A percentile compares a stretch with the other conserved stretches of the same genome.
phyloP scores from a whole-genome alignment of 2,888 invertebrate species.

The Nasonia oneida region DNA sequence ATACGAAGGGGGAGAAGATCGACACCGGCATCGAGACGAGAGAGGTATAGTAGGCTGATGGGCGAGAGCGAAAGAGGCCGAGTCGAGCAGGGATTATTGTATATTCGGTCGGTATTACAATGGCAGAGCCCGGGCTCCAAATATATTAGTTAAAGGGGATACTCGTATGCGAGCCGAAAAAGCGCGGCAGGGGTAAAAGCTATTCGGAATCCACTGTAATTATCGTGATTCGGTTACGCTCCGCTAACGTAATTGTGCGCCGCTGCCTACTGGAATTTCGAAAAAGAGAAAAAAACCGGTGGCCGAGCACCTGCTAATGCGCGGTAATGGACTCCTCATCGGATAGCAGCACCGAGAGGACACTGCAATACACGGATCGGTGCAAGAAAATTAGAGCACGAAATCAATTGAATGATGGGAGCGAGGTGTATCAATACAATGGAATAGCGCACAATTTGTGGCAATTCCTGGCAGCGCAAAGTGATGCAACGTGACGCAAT shows the following conservation, averaged over 20 bases:
- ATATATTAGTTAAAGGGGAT: conserved; percentile 74
- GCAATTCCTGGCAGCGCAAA: background rate
- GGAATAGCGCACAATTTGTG: background rate
- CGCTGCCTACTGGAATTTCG: conserved; percentile 6
- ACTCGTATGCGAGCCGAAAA: conserved; percentile 54
- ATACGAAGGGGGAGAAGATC: conserved; percentile 31
- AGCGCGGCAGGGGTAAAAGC: conserved; percentile 28
- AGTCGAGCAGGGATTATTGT: conserved; percentile 69
- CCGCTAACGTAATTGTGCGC: background rate
- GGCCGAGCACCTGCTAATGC: background rate
- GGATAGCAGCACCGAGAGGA: too few species aligned
- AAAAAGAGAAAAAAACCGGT: background rate
- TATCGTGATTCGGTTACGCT: conserved; percentile 40
- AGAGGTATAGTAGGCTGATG: background rate
- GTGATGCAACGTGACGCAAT: conserved; percentile 38
- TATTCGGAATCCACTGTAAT: conserved; percentile 36
- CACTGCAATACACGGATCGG: background rate
- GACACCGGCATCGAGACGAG: background rate
- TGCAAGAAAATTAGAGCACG: background rate
- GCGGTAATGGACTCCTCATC: background rate
- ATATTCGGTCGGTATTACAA: conserved; percentile 72
- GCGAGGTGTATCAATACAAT: conserved; percentile 9
- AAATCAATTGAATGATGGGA: conserved; percentile 4
- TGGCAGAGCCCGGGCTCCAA: conserved; percentile 69
- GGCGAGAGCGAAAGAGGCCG: conserved; percentile 55